Percentiles rank a stretch among this genome's conserved stretches.
Evolutionary conservation across 2,797 vertebrate species (phyloP).

Genomic region (Thripadectes ignobilis): DNA sequence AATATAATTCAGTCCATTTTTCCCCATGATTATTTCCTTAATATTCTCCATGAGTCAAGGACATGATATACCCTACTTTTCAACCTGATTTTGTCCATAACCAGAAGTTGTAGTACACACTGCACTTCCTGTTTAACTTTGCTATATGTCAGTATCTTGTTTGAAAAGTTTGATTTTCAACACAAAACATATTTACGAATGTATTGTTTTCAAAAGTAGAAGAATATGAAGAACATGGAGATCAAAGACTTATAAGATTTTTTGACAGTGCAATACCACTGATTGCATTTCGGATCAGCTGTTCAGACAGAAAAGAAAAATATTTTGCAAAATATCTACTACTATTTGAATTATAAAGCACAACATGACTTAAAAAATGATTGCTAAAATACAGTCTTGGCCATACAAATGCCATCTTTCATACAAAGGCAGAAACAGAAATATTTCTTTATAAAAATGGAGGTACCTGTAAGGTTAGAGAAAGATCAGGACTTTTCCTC

Average conservation of each 20-base stretch:
- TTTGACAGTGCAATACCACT: not conserved
- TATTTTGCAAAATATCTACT: not conserved
- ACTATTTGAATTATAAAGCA: not conserved
- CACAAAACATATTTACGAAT: not conserved
- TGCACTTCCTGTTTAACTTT: not conserved
- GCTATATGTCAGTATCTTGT: not conserved
- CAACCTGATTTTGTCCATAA: not conserved
- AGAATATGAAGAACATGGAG: not conserved
- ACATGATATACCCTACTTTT: not conserved
- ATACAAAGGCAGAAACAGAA: not conserved
- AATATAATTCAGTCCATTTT: conserved; percentile 8
- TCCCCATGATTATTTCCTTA: not conserved
- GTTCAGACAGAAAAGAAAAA: not conserved
- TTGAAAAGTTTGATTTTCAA: not conserved
- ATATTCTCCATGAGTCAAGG: not conserved
- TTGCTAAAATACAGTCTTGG: not conserved
- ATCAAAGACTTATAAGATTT: not conserved
- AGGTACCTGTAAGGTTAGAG: not conserved
- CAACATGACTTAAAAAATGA: not conserved
- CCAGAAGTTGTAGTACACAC: not conserved
- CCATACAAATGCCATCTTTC: not conserved
- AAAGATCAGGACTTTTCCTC: not conserved
- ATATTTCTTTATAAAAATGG: not conserved
- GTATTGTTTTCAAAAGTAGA: not conserved
- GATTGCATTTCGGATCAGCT: not conserved